phyloP scores from a whole-genome alignment of 2,888 invertebrate species.

The Harpalus rubripes region DNA sequence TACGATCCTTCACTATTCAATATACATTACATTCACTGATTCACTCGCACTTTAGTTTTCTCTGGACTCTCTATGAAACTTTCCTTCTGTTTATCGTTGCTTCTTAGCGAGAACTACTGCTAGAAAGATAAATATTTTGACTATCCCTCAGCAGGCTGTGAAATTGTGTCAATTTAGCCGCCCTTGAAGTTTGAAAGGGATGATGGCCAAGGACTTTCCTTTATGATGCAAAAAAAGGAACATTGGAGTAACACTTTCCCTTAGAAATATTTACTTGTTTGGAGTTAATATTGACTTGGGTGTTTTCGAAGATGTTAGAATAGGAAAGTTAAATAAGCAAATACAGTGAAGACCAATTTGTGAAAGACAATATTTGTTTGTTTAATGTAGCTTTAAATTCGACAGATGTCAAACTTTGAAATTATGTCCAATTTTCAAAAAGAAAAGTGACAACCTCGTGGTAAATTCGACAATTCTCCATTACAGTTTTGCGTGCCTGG shows the following conservation, averaged over 20 bases:
- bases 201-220: conserved; percentile 36
- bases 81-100: neutral
- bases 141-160: conserved; percentile 19
- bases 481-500: too few relatives aligned
- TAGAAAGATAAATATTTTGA: conserved; percentile 59
- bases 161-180: conserved; percentile 55
- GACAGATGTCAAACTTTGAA: too few relatives aligned
- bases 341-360: neutral
- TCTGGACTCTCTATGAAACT: neutral
- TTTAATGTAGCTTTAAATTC: neutral
- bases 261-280: neutral
- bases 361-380: neutral
- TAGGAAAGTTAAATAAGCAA: neutral
- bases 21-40: neutral
- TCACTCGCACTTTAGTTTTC: conserved; percentile 2
- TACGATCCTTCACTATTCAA: neutral
- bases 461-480: too few relatives aligned
- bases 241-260: conserved; percentile 22
- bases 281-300: conserved; percentile 16
- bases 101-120: neutral
- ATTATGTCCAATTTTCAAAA: too few relatives aligned
- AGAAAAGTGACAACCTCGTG: too few relatives aligned
- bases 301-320: neutral
- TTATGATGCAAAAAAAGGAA: conserved; percentile 40
- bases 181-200: conserved; percentile 9